Conservation (phyloP, 2,113 vertebrate species). For the Sardina pilchardus region DNA sequence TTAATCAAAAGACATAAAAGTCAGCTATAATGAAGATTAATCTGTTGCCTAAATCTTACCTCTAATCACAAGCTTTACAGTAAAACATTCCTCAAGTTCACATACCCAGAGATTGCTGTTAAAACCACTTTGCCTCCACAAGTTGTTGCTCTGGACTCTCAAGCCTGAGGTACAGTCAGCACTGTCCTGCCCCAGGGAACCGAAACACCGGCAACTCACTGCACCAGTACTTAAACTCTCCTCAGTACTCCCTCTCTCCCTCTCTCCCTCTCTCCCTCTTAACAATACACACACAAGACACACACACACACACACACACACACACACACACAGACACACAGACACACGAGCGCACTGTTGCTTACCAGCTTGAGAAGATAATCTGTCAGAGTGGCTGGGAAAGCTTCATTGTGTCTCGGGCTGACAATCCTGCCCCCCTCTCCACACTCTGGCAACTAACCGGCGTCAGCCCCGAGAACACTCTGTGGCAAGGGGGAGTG, state of each 20-base stretch:
- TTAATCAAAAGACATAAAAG: background rate
- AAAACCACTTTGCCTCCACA: background rate
- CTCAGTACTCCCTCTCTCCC: background rate
- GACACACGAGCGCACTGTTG: conserved; percentile 13
- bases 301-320: background rate
- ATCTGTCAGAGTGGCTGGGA: conserved; percentile 1
- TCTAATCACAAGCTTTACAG: background rate
- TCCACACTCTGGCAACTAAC: background rate
- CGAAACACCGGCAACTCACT: background rate
- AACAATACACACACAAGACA: background rate
- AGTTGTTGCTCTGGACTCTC: background rate
- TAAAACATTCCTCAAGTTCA: background rate
- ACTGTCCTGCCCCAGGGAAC: background rate
- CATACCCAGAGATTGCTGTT: background rate
- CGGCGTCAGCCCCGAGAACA: background rate
- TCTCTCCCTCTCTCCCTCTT: background rate
- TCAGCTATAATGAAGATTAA: background rate
- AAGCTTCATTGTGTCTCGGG: conserved; percentile 24
- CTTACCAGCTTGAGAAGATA: conserved; percentile 31
- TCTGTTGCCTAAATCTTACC: background rate
- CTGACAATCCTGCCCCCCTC: conserved; percentile 26
- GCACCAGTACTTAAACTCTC: background rate
- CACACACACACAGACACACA: conserved; percentile 8
- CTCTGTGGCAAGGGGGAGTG: conserved; percentile 13
- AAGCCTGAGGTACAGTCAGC: background rate